These are phyloP conservation scores for Rhinolophus sinicus DNA, from an alignment of 2,113 vertebrate species.

Conservation along the genomic window DNA sequence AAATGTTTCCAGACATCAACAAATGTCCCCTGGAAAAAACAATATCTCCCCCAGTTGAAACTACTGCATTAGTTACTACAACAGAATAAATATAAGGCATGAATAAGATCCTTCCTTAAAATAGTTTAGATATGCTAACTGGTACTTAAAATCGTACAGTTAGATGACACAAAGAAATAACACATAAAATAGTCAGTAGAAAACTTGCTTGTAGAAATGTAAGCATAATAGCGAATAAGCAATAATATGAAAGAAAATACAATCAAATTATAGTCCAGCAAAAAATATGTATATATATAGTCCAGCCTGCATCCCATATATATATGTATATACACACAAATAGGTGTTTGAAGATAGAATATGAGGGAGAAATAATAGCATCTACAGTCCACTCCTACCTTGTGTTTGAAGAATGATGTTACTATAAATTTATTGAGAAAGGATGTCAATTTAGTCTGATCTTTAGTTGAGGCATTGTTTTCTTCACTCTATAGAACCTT, in stretches of 20 bases:
- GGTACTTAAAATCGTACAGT: neutral
- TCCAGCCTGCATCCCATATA: neutral
- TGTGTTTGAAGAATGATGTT: neutral
- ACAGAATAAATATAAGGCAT: neutral
- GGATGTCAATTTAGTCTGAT: neutral
- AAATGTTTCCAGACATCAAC: neutral
- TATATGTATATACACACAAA: neutral
- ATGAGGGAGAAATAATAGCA: neutral
- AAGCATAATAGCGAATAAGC: neutral
- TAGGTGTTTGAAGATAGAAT: neutral
- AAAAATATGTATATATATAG: too few relatives aligned
- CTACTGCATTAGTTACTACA: neutral
- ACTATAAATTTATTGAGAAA: neutral
- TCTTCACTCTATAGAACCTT: neutral
- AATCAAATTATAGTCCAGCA: neutral
- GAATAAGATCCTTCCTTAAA: neutral
- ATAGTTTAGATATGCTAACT: neutral
- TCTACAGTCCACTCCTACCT: neutral
- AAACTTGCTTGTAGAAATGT: neutral
- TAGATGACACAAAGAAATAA: neutral
- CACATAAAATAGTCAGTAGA: neutral
- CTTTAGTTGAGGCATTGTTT: neutral
- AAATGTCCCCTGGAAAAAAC: neutral
- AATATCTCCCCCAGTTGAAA: neutral
- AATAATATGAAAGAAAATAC: neutral